Evolutionary conservation across 2,888 invertebrate genomes (phyloP), one percentile per base, ranked within the genome.

Genomic region (Diplazon laetatorius): DNA sequence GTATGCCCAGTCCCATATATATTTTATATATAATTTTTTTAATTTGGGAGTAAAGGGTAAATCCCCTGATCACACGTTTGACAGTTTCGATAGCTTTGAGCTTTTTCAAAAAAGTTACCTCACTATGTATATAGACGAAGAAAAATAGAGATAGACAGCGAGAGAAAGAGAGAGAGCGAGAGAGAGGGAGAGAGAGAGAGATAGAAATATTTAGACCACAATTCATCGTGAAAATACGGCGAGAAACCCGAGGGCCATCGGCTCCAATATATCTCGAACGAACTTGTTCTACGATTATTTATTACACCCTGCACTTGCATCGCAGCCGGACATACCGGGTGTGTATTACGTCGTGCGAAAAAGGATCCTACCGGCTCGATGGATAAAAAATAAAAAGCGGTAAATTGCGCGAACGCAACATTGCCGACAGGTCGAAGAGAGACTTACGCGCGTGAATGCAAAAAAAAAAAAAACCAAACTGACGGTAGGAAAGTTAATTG

Each of bases 401-500:
- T 42, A 39, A 66, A 39, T 39, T 22, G 20, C 66, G 39, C 25
- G 10, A 37, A 25, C 66, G 52, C 52, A 66, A 52, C 18, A 39
- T 4, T 20, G 37, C 37, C 52, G 14, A n/a, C 52, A 52, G 25
- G 2, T 39, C 20, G 35, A 59, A 59, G 39, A 39, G 59, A 59
- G 59, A 59, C 37, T 59, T 37, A 37, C n/a, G 62, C 66, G 25
- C 52, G 25, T 37, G 66, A 10, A 66, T 50, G 52, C 52, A 52
- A 52, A 66, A 66, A 66, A 66, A 52, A 52, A 66, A 66, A 66
- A 66, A 66, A 52, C 39, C 66, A 10, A 48, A 22, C 42, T 52
- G 52, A 66, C 66, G 39, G 50, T 22, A 66, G 50, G 66, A 66
- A 66, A 66, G 66, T 66, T 66, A 52, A 66, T 66, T 66, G 66